Evolutionary conservation across 2,797 vertebrate species (phyloP).

Genomic region (Pseudochirops cupreus): DNA sequence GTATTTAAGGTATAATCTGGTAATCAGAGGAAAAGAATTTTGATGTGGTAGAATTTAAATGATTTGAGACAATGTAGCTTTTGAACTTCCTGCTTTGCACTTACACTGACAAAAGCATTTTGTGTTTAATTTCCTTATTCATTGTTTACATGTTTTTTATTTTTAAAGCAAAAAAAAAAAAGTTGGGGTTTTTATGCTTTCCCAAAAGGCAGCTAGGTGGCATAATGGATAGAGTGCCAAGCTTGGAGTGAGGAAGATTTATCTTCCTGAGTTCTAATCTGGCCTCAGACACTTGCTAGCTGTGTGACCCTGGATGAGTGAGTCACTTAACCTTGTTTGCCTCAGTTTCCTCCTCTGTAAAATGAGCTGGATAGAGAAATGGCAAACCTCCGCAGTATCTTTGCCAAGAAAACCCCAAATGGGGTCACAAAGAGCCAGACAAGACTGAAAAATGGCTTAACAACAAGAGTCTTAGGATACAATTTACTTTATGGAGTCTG

Average conservation of each 20-base stretch:
- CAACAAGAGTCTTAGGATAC: neutral
- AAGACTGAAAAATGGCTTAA: neutral
- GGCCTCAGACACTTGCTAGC: neutral
- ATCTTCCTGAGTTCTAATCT: neutral
- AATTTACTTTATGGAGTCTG: slow-evolving; percentile 30
- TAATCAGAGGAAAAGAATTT: slow-evolving; percentile 46
- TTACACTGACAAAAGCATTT: slow-evolving; percentile 49
- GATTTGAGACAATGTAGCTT: neutral
- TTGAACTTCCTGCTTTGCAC: slow-evolving; percentile 43
- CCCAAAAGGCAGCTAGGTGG: neutral
- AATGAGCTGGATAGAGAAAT: neutral
- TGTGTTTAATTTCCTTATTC: slow-evolving; percentile 44
- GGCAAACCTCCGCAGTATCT: neutral
- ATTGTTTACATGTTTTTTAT: slow-evolving; percentile 31
- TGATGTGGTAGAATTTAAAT: slow-evolving; percentile 32
- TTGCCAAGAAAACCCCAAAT: neutral
- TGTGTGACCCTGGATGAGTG: neutral
- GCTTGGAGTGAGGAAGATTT: neutral
- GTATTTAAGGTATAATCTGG: slow-evolving; percentile 19
- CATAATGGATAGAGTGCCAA: neutral
- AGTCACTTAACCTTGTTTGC: neutral
- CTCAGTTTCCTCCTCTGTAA: neutral
- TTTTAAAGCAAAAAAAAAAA: slow-evolving; percentile 19
- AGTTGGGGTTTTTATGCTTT: slow-evolving; percentile 33
- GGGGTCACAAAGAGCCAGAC: neutral